Base-by-base conservation (phyloP, 2,888 invertebrate genomes). In the Busseola fusca region DNA sequence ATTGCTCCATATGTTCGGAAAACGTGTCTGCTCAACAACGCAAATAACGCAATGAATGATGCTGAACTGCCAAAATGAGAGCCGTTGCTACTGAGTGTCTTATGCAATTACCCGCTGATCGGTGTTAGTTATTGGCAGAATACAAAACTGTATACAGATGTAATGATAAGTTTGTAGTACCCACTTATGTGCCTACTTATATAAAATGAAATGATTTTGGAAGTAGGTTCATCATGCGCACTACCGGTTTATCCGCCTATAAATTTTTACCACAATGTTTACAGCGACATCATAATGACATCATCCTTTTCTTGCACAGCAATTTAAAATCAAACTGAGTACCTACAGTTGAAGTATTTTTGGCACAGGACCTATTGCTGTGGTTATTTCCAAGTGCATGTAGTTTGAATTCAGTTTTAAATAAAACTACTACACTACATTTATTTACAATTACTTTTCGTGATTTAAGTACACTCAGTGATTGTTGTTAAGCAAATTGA, bases 201-300 rank as follows among this genome's bases (percentile, higher is more conserved):
- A 30, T 30, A 48, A 30, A 30, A 62, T 27, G 1, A 52, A 69
- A 73, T 77, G 21, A 59, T 59, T 77, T 70, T 59, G 70, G 40
- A 21, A 60, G 59, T 78, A 50, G 30, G 72, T 25, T n/a, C 50
- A 37, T 48, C 74, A 74, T 64, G 73, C 63, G 34, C 37, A 67
- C 40, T 70, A 70, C 83, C 64, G 82, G 83, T 79, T 79, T 52
- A 48, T 64, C 73, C 59, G 59, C 72, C 59, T 56, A 59, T 80
- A 69, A 27, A 82, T 69, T 69, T 82, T 57, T 72, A 65, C 64
- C 56, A 65, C 63, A 67, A 72, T 42, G 45, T 77, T 81, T 72
- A 56, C 80, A 66, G 80, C 76, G 80, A 80, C 74, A 74, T 80
- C 66, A 57, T 45, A 40, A 57, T 76, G 76, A 76, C 76, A 66